A percentile compares a stretch with the other conserved stretches of the same genome.
Evolutionary conservation across 2,888 invertebrate genomes (phyloP).

Genomic region (Phymatocera aterrima): DNA sequence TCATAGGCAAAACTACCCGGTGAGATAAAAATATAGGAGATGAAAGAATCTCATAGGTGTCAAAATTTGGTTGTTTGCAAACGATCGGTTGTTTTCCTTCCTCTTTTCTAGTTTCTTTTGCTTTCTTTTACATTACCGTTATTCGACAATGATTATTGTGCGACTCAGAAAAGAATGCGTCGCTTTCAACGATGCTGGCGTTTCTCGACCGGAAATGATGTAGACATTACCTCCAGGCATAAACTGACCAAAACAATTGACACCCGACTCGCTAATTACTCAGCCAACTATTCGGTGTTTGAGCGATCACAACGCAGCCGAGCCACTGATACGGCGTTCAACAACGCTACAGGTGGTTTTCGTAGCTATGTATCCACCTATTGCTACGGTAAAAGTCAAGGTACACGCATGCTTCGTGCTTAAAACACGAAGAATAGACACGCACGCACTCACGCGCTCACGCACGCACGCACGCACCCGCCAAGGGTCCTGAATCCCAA

Average conservation of each 20-base stretch:
- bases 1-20: not conserved
- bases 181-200: not conserved
- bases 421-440: not conserved
- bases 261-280: constrained; percentile 33
- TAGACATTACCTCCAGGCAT: constrained; percentile 1
- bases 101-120: no score
- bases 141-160: not conserved
- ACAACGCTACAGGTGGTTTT: constrained; percentile 37
- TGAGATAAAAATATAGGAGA: not conserved
- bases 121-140: not conserved
- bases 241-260: constrained; percentile 37
- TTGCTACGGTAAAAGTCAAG: not conserved
- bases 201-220: constrained; percentile 3
- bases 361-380: not conserved
- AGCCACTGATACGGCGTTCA: not conserved
- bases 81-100: no score
- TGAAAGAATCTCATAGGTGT: not conserved
- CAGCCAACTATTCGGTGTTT: constrained; percentile 16
- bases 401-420: not conserved
- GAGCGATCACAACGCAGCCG: not conserved
- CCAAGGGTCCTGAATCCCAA: not conserved
- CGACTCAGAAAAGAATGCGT: no score
- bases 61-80: no score
- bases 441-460: not conserved
- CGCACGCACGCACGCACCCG: not conserved